Evolutionary conservation across 1,140 invertebrate species (phyloP), one percentile per base, ranked within the genome.

Genomic region (Bombus haemorrhoidalis): DNA sequence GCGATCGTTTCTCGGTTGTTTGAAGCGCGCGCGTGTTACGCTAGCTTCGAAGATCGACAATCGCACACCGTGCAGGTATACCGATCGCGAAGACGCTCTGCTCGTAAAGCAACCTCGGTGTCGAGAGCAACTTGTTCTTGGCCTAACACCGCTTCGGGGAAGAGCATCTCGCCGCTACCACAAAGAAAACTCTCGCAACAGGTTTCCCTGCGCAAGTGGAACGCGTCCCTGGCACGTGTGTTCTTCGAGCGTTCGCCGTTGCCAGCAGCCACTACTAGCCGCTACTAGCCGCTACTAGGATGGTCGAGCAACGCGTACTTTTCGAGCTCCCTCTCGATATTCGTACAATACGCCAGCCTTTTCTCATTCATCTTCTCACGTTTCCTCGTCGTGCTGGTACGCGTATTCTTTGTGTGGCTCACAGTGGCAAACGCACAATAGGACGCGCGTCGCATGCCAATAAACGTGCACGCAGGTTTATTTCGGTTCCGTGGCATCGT

Each of bases 111-210:
- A 74, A 18, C 78, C 39, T 82, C 86, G 72, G 73, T 72, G 82
- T 81, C 86, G 77, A 79, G 77, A 77, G 86, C 76, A 85, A 85
- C 86, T 85, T 80, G 87, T 88, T 86, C 84, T 86, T 85, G 87
- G 68, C 81, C 72, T 78, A 83, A 83, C 87, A 72, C 68, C 87
- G 83, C 84, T 89, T 69, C 84, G 69, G 43, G 79, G 83, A 83
- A 88, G 84, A 72, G 64, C 76, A 73, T 73, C 82, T 86, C 77
- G 62, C 66, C 78, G 47, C 39, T 25, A 69, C 37, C 59, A 77
- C 37, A 39, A 82, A 79, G 64, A 83, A 76, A 73, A 72, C 72
- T 62, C 34, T 62, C 64, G 59, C 79, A 85, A 84, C 86, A 80
- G 82, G 59, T 85, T 89, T 87, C 47, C 77, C 64, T 13, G 74